phyloP scores from a whole-genome alignment of 2,113 vertebrate genomes.

The Hippocampus barbouri region DNA sequence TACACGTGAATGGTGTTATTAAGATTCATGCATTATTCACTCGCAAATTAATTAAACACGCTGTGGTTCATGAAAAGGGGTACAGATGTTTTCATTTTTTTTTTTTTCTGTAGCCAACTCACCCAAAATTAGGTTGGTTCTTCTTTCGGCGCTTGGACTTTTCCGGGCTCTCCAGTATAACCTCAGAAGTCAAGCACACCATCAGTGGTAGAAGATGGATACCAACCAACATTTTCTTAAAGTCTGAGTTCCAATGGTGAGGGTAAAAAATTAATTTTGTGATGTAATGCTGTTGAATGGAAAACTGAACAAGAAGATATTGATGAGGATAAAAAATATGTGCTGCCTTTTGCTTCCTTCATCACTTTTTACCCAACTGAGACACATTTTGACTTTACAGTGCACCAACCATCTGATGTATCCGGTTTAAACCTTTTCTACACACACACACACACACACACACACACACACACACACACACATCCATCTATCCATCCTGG shows the following conservation, averaged over 20 bases:
- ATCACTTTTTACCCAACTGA: slow-evolving; percentile 15
- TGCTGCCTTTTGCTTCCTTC: background rate
- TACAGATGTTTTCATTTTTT: background rate
- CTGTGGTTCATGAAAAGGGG: background rate
- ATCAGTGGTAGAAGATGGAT: too few species aligned
- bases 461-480: too few species aligned
- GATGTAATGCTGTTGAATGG: too few species aligned
- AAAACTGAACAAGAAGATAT: too few species aligned
- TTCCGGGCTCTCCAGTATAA: too few species aligned
- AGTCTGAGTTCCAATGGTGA: too few species aligned
- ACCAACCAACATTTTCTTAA: too few species aligned
- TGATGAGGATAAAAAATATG: too few species aligned
- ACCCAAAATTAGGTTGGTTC: background rate
- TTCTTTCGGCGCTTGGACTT: background rate
- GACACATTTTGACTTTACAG: slow-evolving; percentile 33
- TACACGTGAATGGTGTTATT: background rate
- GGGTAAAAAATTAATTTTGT: too few species aligned
- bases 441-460: too few species aligned
- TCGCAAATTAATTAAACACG: background rate
- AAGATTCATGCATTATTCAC: background rate
- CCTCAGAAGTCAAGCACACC: too few species aligned
- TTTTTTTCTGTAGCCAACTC: background rate
- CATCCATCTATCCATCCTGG: background rate
- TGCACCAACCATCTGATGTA: slow-evolving; percentile 2
- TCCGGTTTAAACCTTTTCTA: slow-evolving; percentile 26